A percentile compares a stretch with the other conserved stretches of the same genome.
phyloP scores from a whole-genome alignment of 2,797 vertebrate species.

The Chloroceryle inda region DNA sequence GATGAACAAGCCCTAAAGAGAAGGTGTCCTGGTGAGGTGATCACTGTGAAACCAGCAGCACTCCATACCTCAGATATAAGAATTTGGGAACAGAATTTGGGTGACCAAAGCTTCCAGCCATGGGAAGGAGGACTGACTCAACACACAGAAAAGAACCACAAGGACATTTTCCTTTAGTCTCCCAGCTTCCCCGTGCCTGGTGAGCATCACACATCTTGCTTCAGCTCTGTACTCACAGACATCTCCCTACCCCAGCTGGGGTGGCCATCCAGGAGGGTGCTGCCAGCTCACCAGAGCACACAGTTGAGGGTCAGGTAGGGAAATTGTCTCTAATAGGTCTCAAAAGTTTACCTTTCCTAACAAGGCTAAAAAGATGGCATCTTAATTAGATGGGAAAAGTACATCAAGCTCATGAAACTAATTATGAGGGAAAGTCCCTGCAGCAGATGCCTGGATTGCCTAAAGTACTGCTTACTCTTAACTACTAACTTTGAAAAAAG shows the following conservation, averaged over 20 bases:
- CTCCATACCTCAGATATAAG: background rate
- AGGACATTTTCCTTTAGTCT: background rate
- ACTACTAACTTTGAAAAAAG: constrained; percentile 45
- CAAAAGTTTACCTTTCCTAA: background rate
- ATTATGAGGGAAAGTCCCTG: constrained; percentile 68
- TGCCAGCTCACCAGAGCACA: background rate
- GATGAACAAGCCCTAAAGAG: background rate
- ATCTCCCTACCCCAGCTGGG: background rate
- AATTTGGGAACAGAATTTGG: background rate
- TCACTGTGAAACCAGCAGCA: background rate
- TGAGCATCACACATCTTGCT: too few relatives aligned
- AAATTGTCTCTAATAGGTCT: background rate
- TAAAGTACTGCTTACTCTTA: constrained; percentile 29
- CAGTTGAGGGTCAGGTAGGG: background rate
- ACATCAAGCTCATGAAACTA: constrained; percentile 67
- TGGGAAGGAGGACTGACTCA: background rate
- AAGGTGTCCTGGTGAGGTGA: background rate
- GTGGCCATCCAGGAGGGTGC: background rate
- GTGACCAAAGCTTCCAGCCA: background rate
- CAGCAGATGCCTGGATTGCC: constrained; percentile 67
- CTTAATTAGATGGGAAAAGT: constrained; percentile 60
- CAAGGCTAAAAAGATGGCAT: background rate
- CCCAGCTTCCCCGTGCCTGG: background rate
- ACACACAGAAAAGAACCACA: background rate
- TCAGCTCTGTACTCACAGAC: rapidly evolving